A percentile compares a stretch with the other conserved stretches of the same genome.
Conservation (phyloP, 2,888 invertebrate genomes). For the Dexiosoma caninum region DNA sequence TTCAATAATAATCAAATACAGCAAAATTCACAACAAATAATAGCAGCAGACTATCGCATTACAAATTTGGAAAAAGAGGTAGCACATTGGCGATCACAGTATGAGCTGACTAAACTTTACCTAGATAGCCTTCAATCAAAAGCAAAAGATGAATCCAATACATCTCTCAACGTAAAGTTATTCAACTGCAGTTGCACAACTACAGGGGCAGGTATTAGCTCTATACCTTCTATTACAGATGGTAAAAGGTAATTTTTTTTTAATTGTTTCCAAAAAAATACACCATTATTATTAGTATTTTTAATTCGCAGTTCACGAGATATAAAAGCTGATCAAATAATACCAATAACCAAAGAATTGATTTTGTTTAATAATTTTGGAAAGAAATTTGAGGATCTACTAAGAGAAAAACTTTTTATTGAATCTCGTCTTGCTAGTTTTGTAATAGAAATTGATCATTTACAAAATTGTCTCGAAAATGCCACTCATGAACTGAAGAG, state of each 20-base stretch:
- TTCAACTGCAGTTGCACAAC: conserved; percentile 71
- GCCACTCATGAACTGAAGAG: conserved; percentile 78
- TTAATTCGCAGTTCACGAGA: conserved; percentile 65
- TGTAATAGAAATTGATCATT: conserved; percentile 77
- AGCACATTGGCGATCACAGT: conserved; percentile 86
- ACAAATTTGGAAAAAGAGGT: conserved; percentile 82
- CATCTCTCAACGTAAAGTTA: background rate
- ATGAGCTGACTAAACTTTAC: conserved; percentile 81
- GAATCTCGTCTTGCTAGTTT: conserved; percentile 75
- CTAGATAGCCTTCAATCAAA: conserved; percentile 55
- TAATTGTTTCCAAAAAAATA: background rate
- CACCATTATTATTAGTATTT: background rate
- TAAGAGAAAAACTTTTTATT: conserved; percentile 73
- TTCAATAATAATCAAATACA: conserved; percentile 64
- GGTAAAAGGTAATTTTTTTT: conserved; percentile 61
- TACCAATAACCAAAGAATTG: conserved; percentile 73
- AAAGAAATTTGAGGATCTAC: conserved; percentile 75
- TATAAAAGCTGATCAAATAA: conserved; percentile 66
- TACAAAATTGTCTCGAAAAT: conserved; percentile 79
- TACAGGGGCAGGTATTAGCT: conserved; percentile 73
- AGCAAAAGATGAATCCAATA: conserved; percentile 5
- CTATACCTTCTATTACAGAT: conserved; percentile 67
- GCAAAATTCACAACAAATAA: conserved; percentile 47
- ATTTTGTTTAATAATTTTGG: conserved; percentile 75
- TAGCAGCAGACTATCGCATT: conserved; percentile 76